Evolutionary conservation across 2,888 invertebrate genomes (phyloP), one percentile per base, ranked within the genome.

Genomic region (Lysandra bellargus): DNA sequence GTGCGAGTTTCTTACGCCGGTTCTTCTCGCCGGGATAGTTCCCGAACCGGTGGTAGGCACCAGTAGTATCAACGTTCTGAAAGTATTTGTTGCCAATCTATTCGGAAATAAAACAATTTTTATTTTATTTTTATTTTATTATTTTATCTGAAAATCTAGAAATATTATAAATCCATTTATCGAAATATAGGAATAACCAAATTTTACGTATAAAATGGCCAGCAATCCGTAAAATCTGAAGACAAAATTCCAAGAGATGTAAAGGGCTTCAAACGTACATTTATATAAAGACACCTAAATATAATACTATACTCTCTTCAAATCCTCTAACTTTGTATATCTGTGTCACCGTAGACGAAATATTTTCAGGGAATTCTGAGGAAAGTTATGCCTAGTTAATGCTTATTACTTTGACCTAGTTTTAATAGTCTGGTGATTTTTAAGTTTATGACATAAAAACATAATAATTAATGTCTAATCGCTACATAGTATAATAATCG

Each of bases 271-370:
- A 37, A 40, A 73, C n/a, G 40, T 40, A 80, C 80, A 81, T 82
- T 81, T 81, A 81, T 80, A 82, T 81, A 82, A 79, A 80, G 53
- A 82, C 80, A 80, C 80, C 81, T 81, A 81, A 82, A 23, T 23
- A 23, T 82, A 81, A 82, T 81, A 81, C 80, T 81, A 69, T 78
- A 79, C 80, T 81, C 82, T 79, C 81, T 73, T 80, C 80, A 81
- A 82, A 83, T 82, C 83, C 83, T 80, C 82, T 83, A 83, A 83
- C 83, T 14, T 60, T n/a, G n/a, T 60, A 60, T 60, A n/a, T n/a
- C 60, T 60, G 60, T 9, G 60, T 60, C 60, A 17, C 60, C 40
- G 40, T 40, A 5, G 40, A 5, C 5, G 17, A 57, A 7, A 57
- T 3, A 57, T 57, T 57, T 57, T 57, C 12, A 4, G 17, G 57